Evolutionary conservation across 2,888 invertebrate genomes (phyloP).

Genomic region (Thereva nobilitata): DNA sequence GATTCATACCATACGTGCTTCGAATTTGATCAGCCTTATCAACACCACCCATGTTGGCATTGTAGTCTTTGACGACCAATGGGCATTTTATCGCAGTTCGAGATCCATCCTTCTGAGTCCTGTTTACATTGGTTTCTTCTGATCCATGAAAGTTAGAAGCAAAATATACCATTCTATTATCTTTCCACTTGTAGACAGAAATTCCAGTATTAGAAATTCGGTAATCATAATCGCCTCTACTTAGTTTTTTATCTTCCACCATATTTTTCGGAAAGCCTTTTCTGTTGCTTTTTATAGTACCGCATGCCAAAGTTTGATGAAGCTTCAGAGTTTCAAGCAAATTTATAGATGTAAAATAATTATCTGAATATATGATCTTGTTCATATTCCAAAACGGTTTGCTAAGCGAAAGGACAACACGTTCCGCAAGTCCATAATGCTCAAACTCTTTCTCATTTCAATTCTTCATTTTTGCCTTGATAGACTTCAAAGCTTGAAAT

Average conservation of each 20-base stretch:
- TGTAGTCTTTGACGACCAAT: constrained; percentile 31
- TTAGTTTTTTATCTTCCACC: not conserved
- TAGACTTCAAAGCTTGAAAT: not conserved
- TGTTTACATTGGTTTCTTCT: not conserved
- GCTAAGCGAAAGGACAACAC: constrained; percentile 10
- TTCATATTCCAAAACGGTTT: not conserved
- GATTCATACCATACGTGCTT: constrained; percentile 35
- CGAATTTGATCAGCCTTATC: constrained; percentile 36
- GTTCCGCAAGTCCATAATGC: constrained; percentile 1
- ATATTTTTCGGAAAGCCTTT: constrained; percentile 5
- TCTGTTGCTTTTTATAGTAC: constrained; percentile 6
- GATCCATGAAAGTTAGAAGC: not conserved
- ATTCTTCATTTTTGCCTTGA: not conserved
- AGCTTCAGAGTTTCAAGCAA: constrained; percentile 16
- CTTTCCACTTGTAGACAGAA: constrained; percentile 6
- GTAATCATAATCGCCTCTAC: not conserved
- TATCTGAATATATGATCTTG: constrained; percentile 22
- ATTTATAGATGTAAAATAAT: constrained; percentile 17
- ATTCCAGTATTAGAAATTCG: not conserved
- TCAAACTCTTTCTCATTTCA: constrained; percentile 1
- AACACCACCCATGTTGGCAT: constrained; percentile 40
- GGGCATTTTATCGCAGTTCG: constrained; percentile 23
- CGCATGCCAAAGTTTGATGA: constrained; percentile 14
- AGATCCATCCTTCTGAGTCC: constrained; percentile 27
- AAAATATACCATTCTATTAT: not conserved